A percentile compares a stretch with the other conserved stretches of the same genome.
phyloP scores from a whole-genome alignment of 1,140 invertebrate species.

The Nebria ingens region DNA sequence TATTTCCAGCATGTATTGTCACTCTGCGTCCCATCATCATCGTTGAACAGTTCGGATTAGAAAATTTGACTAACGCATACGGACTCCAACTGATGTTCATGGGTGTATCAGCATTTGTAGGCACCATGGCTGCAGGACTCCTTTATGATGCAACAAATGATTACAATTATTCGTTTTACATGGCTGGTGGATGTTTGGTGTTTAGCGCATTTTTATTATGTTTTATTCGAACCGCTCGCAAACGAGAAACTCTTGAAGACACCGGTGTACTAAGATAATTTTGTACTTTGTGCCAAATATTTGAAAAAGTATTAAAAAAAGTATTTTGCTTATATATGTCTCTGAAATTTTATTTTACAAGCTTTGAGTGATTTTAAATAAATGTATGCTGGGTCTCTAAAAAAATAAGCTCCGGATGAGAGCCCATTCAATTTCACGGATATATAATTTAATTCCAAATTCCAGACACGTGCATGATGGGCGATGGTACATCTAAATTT shows the following conservation, averaged over 20 bases:
- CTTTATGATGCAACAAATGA: constrained; percentile 40
- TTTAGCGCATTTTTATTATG: background rate
- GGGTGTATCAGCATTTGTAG: constrained; percentile 40
- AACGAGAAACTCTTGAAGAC: background rate
- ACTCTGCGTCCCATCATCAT: constrained; percentile 52
- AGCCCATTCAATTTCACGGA: too few species aligned
- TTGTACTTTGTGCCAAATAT: too few species aligned
- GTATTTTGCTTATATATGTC: too few species aligned
- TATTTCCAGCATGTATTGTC: constrained; percentile 39
- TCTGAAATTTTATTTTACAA: too few species aligned
- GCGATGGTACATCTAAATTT: too few species aligned
- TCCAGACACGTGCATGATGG: too few species aligned
- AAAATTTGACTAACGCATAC: constrained; percentile 51
- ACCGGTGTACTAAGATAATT: too few species aligned
- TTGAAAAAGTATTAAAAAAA: too few species aligned
- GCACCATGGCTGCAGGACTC: constrained; percentile 23
- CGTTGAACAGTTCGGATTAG: constrained; percentile 54
- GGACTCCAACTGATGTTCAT: constrained; percentile 50
- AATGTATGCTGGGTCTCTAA: too few species aligned
- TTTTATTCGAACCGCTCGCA: background rate
- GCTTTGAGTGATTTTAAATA: too few species aligned
- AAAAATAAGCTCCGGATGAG: too few species aligned
- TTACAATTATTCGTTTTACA: background rate
- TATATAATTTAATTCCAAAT: too few species aligned
- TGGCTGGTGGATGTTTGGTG: background rate